Base-by-base conservation (phyloP, 23 tunicate genomes). In the Phallusia fumigata region DNA sequence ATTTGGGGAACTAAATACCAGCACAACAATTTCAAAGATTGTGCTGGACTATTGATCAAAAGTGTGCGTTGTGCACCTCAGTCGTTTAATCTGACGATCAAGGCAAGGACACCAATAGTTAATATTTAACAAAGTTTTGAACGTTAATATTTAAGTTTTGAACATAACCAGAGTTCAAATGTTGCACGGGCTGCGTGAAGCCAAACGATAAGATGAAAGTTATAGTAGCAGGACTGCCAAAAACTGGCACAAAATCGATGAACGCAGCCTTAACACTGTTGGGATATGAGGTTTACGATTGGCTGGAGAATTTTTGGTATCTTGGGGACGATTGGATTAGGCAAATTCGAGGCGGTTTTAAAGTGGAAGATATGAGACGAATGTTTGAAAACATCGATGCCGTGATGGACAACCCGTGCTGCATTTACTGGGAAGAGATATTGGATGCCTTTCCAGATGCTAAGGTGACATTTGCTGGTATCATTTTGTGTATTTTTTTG, bases 351-450 rank as follows among this genome's bases (percentile, higher is more conserved):
- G 31, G 64, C 32, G 36, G 36, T 31, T 51, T 51, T 11, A 78
- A 24, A 28, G 21, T 19, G 8, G 30, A 40, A 19, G 81, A 78
- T 35, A 34, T 78, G 53, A 78, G 35, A 40, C 24, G 58, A 36
- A 78, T 78, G 81, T 78, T 34, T 18, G 81, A 78, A 78, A 31
- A 78, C 32, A 64, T 78, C 28, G 81, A 78, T 24, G 81, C 64
- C 11, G 64, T 35, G 3, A 31, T 52, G 22, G 81, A 78, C 81
- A n/a, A 18, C 64, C 81, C 81, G 6, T 51, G 24, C 31, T 35
- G 24, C 32, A 34, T 36, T 28, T 35, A 34, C 32, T 78, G 81
- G 81, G 81, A 78, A 45, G 81, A 78, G 35, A 78, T 78, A n/a
- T n/a, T 18, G 5, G 53, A 78, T 21, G 81, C 32, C 44, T 78